Evolutionary conservation across 2,888 invertebrate species (phyloP).

Genomic region (Thymelicus acteon): DNA sequence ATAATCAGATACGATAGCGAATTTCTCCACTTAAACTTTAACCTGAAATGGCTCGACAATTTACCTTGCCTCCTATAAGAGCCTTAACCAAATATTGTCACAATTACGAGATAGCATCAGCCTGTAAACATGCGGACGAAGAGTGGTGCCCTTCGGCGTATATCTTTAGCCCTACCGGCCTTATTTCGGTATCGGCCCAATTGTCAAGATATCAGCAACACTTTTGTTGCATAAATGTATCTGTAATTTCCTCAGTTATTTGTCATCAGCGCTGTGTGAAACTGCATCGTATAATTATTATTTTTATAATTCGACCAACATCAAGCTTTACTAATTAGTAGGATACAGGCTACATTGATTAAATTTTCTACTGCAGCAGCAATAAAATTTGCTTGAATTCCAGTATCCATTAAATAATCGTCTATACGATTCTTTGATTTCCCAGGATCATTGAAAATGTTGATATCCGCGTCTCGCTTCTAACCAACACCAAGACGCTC

Average conservation of each 20-base stretch:
- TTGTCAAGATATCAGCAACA: constrained; percentile 45
- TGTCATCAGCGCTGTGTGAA: too few species aligned
- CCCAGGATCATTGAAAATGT: constrained; percentile 1
- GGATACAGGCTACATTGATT: too few species aligned
- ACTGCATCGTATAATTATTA: too few species aligned
- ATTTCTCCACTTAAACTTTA: constrained; percentile 61
- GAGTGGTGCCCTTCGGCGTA: constrained; percentile 72
- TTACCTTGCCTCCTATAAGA: constrained; percentile 65
- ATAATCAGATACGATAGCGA: constrained; percentile 54
- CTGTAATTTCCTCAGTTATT: too few species aligned
- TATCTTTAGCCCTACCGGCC: constrained; percentile 67
- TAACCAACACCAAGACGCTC: constrained; percentile 67
- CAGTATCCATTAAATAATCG: too few species aligned
- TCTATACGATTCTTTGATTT: too few species aligned
- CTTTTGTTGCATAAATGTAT: not conserved
- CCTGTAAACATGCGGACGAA: constrained; percentile 73
- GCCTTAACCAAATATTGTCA: constrained; percentile 81
- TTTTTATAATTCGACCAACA: too few species aligned
- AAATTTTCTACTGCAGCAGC: too few species aligned
- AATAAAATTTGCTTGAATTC: too few species aligned
- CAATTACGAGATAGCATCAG: constrained; percentile 82
- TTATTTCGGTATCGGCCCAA: constrained; percentile 42
- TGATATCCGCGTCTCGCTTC: constrained; percentile 41
- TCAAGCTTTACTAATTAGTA: too few species aligned
- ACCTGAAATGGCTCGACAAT: constrained; percentile 60